Percentiles rank a stretch among this genome's conserved stretches.
These are phyloP conservation scores for Manduca sexta DNA, from an alignment of 1,140 invertebrate genomes.

Conservation along the genomic window DNA sequence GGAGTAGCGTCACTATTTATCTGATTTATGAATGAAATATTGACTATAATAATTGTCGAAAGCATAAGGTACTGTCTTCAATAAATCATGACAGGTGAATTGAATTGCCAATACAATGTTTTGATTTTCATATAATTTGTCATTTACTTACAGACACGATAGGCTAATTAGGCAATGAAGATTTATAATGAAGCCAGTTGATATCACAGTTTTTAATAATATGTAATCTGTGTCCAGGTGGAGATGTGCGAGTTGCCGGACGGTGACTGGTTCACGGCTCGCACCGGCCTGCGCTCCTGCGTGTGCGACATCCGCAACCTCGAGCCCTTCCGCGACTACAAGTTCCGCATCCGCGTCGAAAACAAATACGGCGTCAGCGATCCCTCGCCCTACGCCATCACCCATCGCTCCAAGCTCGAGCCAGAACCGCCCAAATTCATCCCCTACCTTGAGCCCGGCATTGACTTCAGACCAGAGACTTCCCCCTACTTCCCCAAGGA, in stretches of 20 bases:
- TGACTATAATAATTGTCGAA: too few species aligned
- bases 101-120: too few species aligned
- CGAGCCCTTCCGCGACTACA: slow-evolving; percentile 91
- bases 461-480: slow-evolving; percentile 88
- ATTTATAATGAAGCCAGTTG: too few species aligned
- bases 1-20: too few species aligned
- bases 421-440: slow-evolving; percentile 86
- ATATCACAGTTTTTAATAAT: neutral
- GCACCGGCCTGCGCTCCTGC: slow-evolving; percentile 87
- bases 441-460: slow-evolving; percentile 85
- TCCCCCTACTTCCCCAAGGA: slow-evolving; percentile 93
- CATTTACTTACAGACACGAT: too few species aligned
- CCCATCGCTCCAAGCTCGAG: slow-evolving; percentile 85
- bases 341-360: slow-evolving; percentile 94
- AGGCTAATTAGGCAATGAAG: too few species aligned
- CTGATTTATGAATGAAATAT: too few species aligned
- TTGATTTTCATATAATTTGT: too few species aligned
- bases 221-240: slow-evolving; percentile 71
- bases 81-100: too few species aligned
- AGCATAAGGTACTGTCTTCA: too few species aligned
- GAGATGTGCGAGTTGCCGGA: slow-evolving; percentile 94
- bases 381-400: slow-evolving; percentile 90
- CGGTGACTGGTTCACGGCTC: slow-evolving; percentile 90
- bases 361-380: slow-evolving; percentile 98
- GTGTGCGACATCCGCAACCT: slow-evolving; percentile 88